Evolutionary conservation across 1,140 invertebrate genomes (phyloP).

Genomic region (Leptestheria dahalacensis): DNA sequence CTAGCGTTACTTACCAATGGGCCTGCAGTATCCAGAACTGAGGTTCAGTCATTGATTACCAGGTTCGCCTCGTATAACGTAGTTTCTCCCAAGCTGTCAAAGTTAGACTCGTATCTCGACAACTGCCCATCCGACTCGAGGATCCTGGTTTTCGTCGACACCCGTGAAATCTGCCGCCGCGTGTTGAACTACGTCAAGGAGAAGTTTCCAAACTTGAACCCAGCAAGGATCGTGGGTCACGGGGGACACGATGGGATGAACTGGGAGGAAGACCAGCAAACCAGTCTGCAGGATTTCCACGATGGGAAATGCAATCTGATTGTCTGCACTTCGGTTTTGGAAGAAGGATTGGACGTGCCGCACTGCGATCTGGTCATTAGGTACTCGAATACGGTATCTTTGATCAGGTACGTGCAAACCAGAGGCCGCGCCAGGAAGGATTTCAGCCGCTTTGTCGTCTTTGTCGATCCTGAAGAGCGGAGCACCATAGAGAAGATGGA

Average conservation of each 20-base stretch:
- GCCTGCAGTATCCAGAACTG: neutral
- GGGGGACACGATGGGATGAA: conserved; percentile 2
- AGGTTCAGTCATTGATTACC: neutral
- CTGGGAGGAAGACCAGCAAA: conserved; percentile 2
- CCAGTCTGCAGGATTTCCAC: neutral
- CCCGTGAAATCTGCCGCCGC: neutral
- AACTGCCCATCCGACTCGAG: neutral
- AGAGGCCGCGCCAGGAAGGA: neutral
- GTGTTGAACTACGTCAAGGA: neutral
- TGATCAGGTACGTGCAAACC: conserved; percentile 1
- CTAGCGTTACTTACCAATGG: neutral
- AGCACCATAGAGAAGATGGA: neutral
- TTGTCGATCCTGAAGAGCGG: neutral
- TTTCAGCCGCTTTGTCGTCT: neutral
- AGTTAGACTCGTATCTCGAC: neutral
- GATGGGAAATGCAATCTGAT: neutral
- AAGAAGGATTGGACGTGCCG: conserved; percentile 2
- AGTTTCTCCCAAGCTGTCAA: neutral
- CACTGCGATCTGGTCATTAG: conserved; percentile 4
- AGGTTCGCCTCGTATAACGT: neutral
- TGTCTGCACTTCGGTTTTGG: conserved; percentile 2
- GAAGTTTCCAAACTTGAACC: neutral
- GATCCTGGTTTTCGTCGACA: conserved; percentile 3
- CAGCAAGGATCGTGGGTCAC: neutral
- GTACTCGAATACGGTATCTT: neutral